phyloP scores from a whole-genome alignment of 2,797 vertebrate species.

The Tokudaia tokunoshimensis region DNA sequence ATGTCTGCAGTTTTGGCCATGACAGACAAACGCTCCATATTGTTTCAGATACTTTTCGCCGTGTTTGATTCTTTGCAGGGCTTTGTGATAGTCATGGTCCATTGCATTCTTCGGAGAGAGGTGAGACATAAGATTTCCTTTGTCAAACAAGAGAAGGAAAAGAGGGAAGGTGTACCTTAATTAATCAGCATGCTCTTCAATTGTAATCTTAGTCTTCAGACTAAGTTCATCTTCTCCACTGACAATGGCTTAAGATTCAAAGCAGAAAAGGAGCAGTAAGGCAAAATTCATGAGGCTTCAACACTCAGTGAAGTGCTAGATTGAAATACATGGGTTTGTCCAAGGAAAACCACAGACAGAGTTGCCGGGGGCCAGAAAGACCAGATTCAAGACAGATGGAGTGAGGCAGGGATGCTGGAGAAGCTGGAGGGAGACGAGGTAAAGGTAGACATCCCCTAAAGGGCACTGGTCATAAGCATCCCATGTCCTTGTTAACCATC shows the following conservation, averaged over 20 bases:
- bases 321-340: background rate
- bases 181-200: constrained; percentile 20
- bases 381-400: background rate
- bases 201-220: constrained; percentile 48
- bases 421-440: background rate
- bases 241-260: background rate
- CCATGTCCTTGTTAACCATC: background rate
- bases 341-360: background rate
- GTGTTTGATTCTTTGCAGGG: constrained; percentile 99
- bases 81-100: constrained; percentile 99
- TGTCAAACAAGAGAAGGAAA: background rate
- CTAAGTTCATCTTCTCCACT: constrained; percentile 17
- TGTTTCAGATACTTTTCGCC: constrained; percentile 99
- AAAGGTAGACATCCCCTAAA: background rate
- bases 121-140: constrained; percentile 86
- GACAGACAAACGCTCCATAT: constrained; percentile 99
- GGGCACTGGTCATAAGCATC: background rate
- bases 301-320: background rate
- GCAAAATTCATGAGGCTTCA: background rate
- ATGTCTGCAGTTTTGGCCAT: constrained; percentile 99
- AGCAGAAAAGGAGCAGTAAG: constrained; percentile 18
- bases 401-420: background rate
- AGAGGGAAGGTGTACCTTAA: constrained; percentile 11
- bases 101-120: constrained; percentile 98
- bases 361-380: background rate